Conservation (phyloP, 2,797 vertebrate genomes). For the Enteromius radiatus region DNA sequence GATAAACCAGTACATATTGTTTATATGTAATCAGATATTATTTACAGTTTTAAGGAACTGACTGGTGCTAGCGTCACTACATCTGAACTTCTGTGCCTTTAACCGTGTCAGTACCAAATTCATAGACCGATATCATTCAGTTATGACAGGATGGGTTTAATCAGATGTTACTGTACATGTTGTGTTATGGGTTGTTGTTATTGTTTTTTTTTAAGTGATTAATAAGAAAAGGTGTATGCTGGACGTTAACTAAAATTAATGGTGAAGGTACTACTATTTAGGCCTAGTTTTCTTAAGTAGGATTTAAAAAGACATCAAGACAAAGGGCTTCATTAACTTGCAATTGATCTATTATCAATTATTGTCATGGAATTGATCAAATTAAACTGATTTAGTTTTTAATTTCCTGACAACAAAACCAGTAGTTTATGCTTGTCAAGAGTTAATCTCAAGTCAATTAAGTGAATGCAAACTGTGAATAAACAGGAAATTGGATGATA, state of each 20-base stretch:
- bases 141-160: background rate
- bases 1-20: conserved; percentile 17
- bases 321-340: background rate
- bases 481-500: background rate
- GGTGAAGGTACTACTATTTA: background rate
- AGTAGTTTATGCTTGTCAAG: background rate
- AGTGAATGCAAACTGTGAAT: background rate
- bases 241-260: background rate
- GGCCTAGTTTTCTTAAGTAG: background rate
- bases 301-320: background rate
- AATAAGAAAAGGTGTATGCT: background rate
- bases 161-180: background rate
- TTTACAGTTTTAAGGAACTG: background rate
- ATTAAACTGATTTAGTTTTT: background rate
- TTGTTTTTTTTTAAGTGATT: background rate
- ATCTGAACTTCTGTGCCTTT: conserved; percentile 8
- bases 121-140: background rate
- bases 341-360: too few species aligned
- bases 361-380: background rate
- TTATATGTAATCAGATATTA: conserved; percentile 12
- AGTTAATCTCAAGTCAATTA: background rate
- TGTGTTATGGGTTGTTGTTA: background rate
- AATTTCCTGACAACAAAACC: background rate
- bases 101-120: background rate
- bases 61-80: background rate